A percentile compares a stretch with the other conserved stretches of the same genome.
These are phyloP conservation scores for Pseudomugil gertrudae DNA, from an alignment of 2,797 vertebrate genomes.

Conservation along the genomic window DNA sequence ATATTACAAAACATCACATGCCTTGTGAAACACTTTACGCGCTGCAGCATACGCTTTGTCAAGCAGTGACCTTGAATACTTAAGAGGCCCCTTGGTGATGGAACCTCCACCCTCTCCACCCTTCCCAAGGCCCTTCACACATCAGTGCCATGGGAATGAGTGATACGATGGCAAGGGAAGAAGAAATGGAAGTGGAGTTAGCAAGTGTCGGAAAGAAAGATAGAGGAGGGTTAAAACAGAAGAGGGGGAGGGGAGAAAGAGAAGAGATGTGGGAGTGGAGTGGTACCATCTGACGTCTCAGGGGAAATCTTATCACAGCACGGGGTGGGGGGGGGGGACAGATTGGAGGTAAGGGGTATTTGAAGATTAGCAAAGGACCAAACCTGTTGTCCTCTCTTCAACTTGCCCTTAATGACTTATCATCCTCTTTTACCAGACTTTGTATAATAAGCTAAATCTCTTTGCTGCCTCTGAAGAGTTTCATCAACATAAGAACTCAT, in stretches of 20 bases:
- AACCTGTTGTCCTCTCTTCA: slow-evolving; percentile 59
- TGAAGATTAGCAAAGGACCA: slow-evolving; percentile 62
- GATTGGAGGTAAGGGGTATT: slow-evolving; percentile 31
- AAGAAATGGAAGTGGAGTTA: slow-evolving; percentile 31
- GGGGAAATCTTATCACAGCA: slow-evolving; percentile 67
- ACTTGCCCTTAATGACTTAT: slow-evolving; percentile 21
- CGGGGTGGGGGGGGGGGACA: slow-evolving; percentile 28
- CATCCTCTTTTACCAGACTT: slow-evolving; percentile 38
- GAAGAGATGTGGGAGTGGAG: slow-evolving; percentile 24
- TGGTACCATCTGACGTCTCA: slow-evolving; percentile 61
- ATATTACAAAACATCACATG: slow-evolving; percentile 74
- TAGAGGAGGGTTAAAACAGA: slow-evolving; percentile 33
- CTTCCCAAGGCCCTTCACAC: slow-evolving; percentile 59
- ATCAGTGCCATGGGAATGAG: slow-evolving; percentile 55
- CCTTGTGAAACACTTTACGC: slow-evolving; percentile 60
- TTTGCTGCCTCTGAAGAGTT: slow-evolving; percentile 52
- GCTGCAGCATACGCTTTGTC: slow-evolving; percentile 49
- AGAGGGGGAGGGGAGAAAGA: slow-evolving; percentile 22
- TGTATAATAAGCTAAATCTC: slow-evolving; percentile 48
- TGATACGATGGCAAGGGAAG: slow-evolving; percentile 57
- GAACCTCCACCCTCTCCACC: slow-evolving; percentile 24
- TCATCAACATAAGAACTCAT: slow-evolving; percentile 43
- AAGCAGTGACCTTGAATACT: slow-evolving; percentile 71
- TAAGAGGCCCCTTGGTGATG: slow-evolving; percentile 58
- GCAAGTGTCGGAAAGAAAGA: slow-evolving; percentile 24